These are phyloP conservation scores for Mongoloraphidia duomilia DNA, from an alignment of 2,888 invertebrate species.

Conservation along the genomic window DNA sequence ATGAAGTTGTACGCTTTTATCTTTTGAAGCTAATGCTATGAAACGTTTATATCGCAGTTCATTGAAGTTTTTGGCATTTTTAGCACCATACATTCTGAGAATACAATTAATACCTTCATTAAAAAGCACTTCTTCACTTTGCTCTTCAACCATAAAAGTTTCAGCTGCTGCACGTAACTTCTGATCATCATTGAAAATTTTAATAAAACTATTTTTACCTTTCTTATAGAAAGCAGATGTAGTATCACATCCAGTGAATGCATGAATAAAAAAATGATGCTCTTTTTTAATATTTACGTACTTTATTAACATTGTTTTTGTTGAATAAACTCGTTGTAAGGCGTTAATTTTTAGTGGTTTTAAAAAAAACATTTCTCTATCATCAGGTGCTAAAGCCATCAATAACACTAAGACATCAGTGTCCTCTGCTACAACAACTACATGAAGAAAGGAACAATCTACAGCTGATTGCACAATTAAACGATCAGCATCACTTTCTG, in stretches of 20 bases:
- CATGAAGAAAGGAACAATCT: constrained; percentile 8
- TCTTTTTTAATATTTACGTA: too few relatives aligned
- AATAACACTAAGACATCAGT: constrained; percentile 15
- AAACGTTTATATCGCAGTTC: constrained; percentile 8
- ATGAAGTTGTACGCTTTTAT: constrained; percentile 9
- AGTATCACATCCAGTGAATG: constrained; percentile 13
- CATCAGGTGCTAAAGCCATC: constrained; percentile 14
- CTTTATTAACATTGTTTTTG: too few relatives aligned
- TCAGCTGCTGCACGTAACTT: constrained; percentile 12
- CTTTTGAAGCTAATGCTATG: constrained; percentile 11
- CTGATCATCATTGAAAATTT: constrained; percentile 10
- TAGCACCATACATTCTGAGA: constrained; percentile 12
- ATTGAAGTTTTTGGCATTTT: constrained; percentile 10
- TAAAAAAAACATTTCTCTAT: constrained; percentile 12
- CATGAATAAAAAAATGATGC: constrained; percentile 10
- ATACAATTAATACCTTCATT: constrained; percentile 11
- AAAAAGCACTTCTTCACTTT: constrained; percentile 13
- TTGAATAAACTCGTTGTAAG: too few relatives aligned
- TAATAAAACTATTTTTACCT: constrained; percentile 11
- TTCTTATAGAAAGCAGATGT: constrained; percentile 11
- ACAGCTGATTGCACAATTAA: constrained; percentile 10
- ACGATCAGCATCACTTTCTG: constrained; percentile 9
- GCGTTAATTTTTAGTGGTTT: too few relatives aligned
- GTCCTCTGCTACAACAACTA: constrained; percentile 16
- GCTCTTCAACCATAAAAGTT: constrained; percentile 10